Percentiles rank a stretch among this genome's conserved stretches.
phyloP scores from a whole-genome alignment of 2,888 invertebrate species.

The Rhodophaea formosa region DNA sequence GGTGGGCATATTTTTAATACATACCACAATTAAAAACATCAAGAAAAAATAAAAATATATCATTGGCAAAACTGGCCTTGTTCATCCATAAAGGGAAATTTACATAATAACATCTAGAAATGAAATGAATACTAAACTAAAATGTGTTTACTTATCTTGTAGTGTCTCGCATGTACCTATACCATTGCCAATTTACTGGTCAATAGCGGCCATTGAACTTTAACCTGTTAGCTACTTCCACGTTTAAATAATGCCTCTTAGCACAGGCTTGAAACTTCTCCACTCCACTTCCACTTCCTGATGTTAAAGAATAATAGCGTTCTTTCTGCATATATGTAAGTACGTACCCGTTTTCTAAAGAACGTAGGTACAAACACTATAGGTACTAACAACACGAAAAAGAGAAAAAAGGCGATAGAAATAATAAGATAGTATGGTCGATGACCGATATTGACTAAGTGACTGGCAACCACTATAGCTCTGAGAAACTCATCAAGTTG shows the following conservation, averaged over 20 bases:
- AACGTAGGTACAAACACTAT: too few species aligned
- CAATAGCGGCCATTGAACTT: background rate
- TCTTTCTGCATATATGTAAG: too few species aligned
- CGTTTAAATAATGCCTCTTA: too few species aligned
- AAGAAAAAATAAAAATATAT: background rate
- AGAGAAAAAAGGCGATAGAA: too few species aligned
- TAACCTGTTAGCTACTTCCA: background rate
- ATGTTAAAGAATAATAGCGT: too few species aligned
- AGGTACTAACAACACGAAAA: too few species aligned
- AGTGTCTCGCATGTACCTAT: background rate
- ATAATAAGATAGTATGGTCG: background rate
- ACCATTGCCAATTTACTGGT: background rate
- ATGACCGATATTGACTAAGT: background rate
- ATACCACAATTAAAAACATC: background rate
- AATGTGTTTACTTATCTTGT: background rate
- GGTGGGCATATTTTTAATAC: background rate
- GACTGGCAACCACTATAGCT: background rate
- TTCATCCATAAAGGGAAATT: background rate
- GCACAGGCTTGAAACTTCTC: too few species aligned
- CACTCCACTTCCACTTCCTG: too few species aligned
- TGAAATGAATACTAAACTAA: background rate
- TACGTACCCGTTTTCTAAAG: too few species aligned
- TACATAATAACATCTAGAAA: background rate
- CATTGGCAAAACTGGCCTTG: conserved; percentile 10
- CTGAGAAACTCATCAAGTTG: background rate